phyloP scores from a whole-genome alignment of 2,113 vertebrate species.

The Martes martes region DNA sequence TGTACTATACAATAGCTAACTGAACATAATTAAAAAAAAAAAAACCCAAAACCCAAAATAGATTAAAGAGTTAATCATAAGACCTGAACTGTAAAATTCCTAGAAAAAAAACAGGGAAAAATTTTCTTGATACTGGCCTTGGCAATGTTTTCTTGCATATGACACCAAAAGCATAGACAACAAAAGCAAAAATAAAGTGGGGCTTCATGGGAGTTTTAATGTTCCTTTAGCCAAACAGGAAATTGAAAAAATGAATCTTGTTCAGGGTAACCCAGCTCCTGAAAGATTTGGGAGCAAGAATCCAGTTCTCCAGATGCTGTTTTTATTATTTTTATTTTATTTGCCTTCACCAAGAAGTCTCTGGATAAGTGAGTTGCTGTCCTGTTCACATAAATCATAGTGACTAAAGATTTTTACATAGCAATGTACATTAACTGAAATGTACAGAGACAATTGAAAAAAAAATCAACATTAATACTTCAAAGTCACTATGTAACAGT shows the following conservation, averaged over 20 bases:
- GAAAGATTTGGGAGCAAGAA: not conserved
- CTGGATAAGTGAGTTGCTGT: not conserved
- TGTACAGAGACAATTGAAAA: not conserved
- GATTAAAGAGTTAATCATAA: not conserved
- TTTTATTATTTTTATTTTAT: not conserved
- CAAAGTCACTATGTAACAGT: not conserved
- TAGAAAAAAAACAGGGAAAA: not conserved
- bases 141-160: not conserved
- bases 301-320: not conserved
- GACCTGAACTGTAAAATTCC: not conserved
- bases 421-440: not conserved
- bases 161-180: not conserved
- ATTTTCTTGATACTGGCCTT: not conserved
- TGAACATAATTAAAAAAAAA: too few species aligned
- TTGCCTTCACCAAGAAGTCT: not conserved
- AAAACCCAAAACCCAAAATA: not conserved
- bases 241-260: not conserved
- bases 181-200: not conserved
- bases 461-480: not conserved
- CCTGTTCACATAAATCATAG: not conserved
- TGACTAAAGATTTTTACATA: not conserved
- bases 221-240: not conserved
- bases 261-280: not conserved
- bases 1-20: too few species aligned
- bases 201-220: not conserved